Base-by-base conservation (phyloP, 2,888 invertebrate genomes). In the Synergus itoensis region DNA sequence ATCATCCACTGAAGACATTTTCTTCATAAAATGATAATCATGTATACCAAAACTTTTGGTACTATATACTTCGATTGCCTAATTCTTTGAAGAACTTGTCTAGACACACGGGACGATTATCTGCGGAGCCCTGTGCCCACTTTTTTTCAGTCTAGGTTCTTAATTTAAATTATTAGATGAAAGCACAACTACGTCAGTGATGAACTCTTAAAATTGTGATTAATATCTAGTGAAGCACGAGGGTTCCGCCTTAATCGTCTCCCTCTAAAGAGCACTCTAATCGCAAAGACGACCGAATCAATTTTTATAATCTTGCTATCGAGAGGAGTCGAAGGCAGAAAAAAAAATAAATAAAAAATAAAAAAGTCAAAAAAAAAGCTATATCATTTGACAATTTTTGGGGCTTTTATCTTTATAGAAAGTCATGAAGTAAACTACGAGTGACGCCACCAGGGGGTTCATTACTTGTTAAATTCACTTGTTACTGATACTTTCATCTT, bases 201-300 rank as follows among this genome's bases (percentile, higher is more conserved):
- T 7, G 40, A 63, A 63, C 57, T 62, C 5, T 36, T 36, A 12
- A 62, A 62, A 62, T 62, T 28, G 28, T 62, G 28, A 62, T 65
- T 65, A 11, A 9, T 65, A 5, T 18, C 3, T 8, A n/a, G n/a
- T n/a, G 16, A 41, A n/a, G 7, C 21, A 11, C 18, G 2, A 21
- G 12, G 67, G 14, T 8, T 41, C 67, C 67, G 67, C 67, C 43
- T 45, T 67, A 45, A 67, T 67, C 67, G 67, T 67, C 45, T 45
- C 21, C 16, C 45, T 67, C 14, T 18, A 18, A 28, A 9, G 62
- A 67, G 45, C 67, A 45, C 45, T 21, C 67, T 14, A 67, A 41
- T 67, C 45, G 21, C 67, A 67, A 67, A 45, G 45, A 67, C 21
- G 45, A 21, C 67, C 21, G 21, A 40, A 40, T 16, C 1, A 40